Base-by-base conservation (phyloP, 2,113 vertebrate species). In the Orcinus orca region DNA sequence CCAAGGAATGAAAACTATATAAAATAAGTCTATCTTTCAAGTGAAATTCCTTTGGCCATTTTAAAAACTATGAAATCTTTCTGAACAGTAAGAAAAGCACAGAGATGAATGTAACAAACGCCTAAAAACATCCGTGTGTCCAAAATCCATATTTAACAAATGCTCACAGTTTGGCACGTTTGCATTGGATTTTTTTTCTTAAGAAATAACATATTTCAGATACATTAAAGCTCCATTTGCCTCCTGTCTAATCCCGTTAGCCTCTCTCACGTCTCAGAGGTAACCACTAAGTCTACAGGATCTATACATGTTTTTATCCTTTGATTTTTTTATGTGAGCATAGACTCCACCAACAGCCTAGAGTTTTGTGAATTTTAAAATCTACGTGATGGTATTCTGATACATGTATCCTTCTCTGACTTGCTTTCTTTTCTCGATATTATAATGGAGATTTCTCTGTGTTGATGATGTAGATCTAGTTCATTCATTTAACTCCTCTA, bases 81-180 rank as follows among this genome's bases (percentile, higher is more conserved):
- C 50, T 88, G 18, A 93, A 90, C 9, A 87, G n/a, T 36, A 55
- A 88, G 74, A 91, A 90, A 88, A 76, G 68, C 36, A 81, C 21
- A 87, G 53, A 81, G 71, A 60, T 31, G 47, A 79, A 70, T 95
- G n/a, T 29, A 85, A 84, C 53, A 74, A 91, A 85, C 44, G 23
- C 25, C 77, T 38, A 50, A 70, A 82, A 91, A 63, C 1, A 23
- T 44, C 47, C 25, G 6, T n/a, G 58, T 79, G 31, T 83, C 93
- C 50, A 50, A 9, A 41, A 85, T 86, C 41, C 47, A 38, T 85
- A 82, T 79, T 94, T 94, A 93, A 92, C 50, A 93, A 83, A 93
- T 89, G 79, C 38, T 79, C 74, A 83, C 38, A n/a, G 62, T 88
- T 82, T 95, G 21, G 36, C 50, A 81, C 53, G 20, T 79, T 90